These are phyloP conservation scores for Drosophila aldrichi DNA, from an alignment of 2,888 invertebrate genomes.

Conservation along the genomic window DNA sequence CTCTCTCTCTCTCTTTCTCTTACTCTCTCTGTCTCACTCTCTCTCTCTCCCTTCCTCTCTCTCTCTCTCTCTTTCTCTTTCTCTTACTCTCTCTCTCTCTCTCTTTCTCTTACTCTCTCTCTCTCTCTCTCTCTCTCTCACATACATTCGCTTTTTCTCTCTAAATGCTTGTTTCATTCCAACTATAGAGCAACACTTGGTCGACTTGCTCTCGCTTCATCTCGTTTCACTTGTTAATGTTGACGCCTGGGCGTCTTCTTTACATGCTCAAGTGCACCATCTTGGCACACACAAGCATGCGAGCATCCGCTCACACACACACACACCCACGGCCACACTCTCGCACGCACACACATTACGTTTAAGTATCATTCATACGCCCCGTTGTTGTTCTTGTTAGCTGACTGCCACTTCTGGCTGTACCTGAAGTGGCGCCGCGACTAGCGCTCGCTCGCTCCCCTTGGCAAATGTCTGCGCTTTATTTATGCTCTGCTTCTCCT, in stretches of 20 bases:
- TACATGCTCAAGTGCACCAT: constrained; percentile 65
- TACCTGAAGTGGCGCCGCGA: constrained; percentile 59
- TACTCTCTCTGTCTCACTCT: no score
- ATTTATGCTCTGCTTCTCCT: background rate
- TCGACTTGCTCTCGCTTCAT: constrained; percentile 2
- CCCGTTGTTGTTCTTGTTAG: constrained; percentile 49
- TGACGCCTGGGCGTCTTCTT: constrained; percentile 63
- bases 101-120: no score
- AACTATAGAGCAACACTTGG: constrained; percentile 15
- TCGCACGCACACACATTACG: constrained; percentile 36
- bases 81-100: no score
- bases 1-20: no score
- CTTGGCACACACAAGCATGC: constrained; percentile 52
- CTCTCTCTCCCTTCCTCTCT: no score
- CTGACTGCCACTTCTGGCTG: constrained; percentile 39
- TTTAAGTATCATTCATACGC: constrained; percentile 77
- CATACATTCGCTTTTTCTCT: no score
- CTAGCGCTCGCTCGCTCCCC: constrained; percentile 20
- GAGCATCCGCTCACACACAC: background rate
- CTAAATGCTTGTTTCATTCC: background rate
- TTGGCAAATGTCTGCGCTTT: constrained; percentile 59
- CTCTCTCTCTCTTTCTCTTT: no score
- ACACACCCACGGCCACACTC: constrained; percentile 18
- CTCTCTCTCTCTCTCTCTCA: no score
- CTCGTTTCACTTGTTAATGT: constrained; percentile 45